Conservation (phyloP, 2,113 vertebrate genomes). For the Petrocephalus microphthalmus region DNA sequence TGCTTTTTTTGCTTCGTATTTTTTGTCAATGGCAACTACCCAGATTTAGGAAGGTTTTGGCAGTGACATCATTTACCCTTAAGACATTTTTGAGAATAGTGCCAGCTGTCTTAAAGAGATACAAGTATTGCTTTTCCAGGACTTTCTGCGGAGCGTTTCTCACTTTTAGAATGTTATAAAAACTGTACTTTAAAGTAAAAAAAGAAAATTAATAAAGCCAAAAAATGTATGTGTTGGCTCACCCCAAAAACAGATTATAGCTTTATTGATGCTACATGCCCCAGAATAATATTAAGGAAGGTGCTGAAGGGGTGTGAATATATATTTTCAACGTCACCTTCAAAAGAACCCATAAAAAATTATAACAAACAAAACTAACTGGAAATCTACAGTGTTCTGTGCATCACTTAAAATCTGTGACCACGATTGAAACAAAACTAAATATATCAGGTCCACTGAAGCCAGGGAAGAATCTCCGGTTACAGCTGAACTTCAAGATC, state of each 20-base stretch:
- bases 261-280: background rate
- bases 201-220: background rate
- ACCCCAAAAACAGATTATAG: background rate
- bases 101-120: constrained; percentile 35
- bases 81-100: constrained; percentile 28
- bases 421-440: background rate
- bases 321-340: background rate
- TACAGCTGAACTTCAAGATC: background rate
- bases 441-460: background rate
- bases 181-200: background rate
- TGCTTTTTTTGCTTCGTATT: constrained; percentile 24
- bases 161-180: constrained; percentile 14
- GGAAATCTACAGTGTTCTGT: background rate
- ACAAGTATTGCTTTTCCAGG: constrained; percentile 18
- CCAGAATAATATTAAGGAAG: background rate
- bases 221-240: background rate
- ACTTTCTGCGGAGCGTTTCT: background rate
- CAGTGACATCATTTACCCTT: constrained; percentile 53
- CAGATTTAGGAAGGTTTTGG: constrained; percentile 48
- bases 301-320: background rate
- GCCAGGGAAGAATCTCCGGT: background rate
- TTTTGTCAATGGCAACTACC: constrained; percentile 43
- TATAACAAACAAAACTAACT: constrained; percentile 3
- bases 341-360: background rate
- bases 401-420: background rate